phyloP scores from a whole-genome alignment of 2,113 vertebrate species.

The Cinclus cinclus region DNA sequence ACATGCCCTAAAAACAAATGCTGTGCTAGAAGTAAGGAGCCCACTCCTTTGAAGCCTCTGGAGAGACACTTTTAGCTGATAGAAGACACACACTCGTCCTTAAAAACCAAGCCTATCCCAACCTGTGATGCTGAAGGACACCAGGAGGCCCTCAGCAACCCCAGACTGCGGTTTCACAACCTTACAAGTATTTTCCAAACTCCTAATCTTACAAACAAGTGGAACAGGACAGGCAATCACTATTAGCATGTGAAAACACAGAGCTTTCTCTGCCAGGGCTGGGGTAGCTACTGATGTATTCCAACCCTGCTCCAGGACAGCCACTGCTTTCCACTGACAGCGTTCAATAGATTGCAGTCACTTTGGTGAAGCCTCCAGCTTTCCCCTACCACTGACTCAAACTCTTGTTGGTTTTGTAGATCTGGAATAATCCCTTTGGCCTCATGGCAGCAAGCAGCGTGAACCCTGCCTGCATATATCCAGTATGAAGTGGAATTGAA shows the following conservation, averaged over 20 bases:
- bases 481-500: not conserved
- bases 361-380: not conserved
- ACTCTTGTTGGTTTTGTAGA: not conserved
- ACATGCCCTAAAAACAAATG: slow-evolving; percentile 22
- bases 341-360: accelerated
- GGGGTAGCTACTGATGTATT: not conserved
- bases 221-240: not conserved
- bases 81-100: not conserved
- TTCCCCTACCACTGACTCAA: not conserved
- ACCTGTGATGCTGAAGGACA: not conserved
- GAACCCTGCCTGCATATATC: not conserved
- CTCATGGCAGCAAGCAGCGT: not conserved
- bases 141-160: not conserved
- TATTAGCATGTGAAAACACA: not conserved
- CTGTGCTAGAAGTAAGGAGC: not conserved
- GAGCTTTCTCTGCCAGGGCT: not conserved
- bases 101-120: not conserved
- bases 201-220: not conserved
- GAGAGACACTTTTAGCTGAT: not conserved
- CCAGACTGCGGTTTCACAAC: not conserved
- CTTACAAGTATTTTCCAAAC: not conserved
- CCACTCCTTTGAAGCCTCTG: not conserved
- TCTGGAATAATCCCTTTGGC: not conserved
- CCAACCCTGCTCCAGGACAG: not conserved
- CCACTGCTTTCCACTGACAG: not conserved